Evolutionary conservation across 2,888 invertebrate species (phyloP).

Genomic region (Acheta domesticus): DNA sequence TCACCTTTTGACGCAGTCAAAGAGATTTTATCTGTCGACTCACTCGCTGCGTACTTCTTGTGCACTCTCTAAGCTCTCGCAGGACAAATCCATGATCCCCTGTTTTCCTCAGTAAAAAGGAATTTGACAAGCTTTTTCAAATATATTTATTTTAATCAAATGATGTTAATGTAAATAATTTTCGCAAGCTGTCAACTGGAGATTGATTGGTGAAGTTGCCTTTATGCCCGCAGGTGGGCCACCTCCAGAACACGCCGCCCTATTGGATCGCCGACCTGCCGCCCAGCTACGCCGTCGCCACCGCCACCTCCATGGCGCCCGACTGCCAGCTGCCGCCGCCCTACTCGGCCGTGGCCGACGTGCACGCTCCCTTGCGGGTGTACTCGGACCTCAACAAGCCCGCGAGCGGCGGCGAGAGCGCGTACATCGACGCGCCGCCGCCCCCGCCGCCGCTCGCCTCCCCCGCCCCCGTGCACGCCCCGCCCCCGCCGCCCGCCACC

Average conservation of each 20-base stretch:
- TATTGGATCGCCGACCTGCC: constrained; percentile 8
- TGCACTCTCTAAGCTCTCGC: no score
- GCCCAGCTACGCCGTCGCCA: neutral
- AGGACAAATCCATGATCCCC: no score
- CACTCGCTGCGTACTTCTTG: no score
- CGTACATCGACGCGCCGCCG: neutral
- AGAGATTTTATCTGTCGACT: no score
- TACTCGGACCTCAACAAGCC: neutral
- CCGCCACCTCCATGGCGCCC: neutral
- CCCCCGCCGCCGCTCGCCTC: neutral
- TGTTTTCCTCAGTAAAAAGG: no score
- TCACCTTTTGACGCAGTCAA: no score
- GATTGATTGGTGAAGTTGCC: no score
- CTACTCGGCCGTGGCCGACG: neutral
- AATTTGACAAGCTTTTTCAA: no score
- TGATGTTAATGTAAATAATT: no score
- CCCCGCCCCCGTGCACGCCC: neutral
- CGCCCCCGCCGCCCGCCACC: neutral
- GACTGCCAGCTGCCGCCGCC: constrained; percentile 6
- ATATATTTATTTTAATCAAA: no score
- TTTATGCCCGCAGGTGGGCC: neutral
- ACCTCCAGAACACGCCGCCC: neutral
- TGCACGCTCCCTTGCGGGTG: neutral
- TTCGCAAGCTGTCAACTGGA: no score
- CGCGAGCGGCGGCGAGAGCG: no score